Base-by-base conservation (phyloP, 2,113 vertebrate species). In the Halichoeres trimaculatus region DNA sequence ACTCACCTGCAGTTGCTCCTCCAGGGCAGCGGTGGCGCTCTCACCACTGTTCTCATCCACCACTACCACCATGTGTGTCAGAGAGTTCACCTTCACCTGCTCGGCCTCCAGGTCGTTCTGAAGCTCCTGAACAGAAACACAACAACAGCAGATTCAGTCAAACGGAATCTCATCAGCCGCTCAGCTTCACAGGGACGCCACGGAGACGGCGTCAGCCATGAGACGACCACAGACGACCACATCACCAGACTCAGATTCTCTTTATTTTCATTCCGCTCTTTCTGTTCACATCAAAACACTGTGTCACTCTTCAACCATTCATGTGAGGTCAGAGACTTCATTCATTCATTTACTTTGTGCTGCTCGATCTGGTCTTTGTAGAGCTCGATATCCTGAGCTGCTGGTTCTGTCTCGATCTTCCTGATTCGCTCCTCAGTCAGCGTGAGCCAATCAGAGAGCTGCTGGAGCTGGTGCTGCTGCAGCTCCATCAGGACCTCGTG, bases 41-140 rank as follows among this genome's bases (percentile, higher is more conserved):
- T 99, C 98, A 0, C 96, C 95, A 2, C 93, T 96, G 91, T 95
- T 97, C 87, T 99, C 98, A 86, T 99, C 98, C 1, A 99, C 97
- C 51, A 99, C 98, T 0, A 99, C 98, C 0, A 99, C 98, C 98
- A 99, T 99, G 89, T 99, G 98, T 0, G 98, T 99, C 26, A 99
- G 84, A n/a, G 96, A 99, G 87, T 99, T 99, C 0, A 99, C 98
- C 78, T 98, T 99, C 82, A 98, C 96, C 85, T 99, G 98, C 68
- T 99, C 98, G 19, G 92, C 73, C 91, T 99, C 98, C 68, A 99
- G 93, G 84, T 99, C 98, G 73, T 85, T 95, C 90, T 99, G 98
- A 62, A 99, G 92, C 74, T 78, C 91, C 98, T 99, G 79, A 51
- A 36, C 16, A 54, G 8, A 47, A 12, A 55, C 66, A 79, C 9